Evolutionary conservation across 2,797 vertebrate species (phyloP), one percentile per base, ranked within the genome.

Genomic region (Crossoptilon crossoptilon): DNA sequence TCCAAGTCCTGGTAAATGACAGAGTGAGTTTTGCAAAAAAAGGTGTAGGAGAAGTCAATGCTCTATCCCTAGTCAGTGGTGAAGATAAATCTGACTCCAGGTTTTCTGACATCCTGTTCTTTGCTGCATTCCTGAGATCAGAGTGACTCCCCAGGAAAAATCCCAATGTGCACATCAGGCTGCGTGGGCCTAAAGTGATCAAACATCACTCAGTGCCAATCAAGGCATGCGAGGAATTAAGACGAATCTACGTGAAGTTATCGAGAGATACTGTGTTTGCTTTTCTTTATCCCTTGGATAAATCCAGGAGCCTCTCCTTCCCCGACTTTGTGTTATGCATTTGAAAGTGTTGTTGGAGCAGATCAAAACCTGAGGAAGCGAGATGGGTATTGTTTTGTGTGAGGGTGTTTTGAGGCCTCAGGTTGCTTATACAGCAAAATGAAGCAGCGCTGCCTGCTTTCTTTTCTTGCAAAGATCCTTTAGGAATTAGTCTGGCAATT

Each of bases 381-480:
- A 90, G 56, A 87, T 63, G 53, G 67, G 27, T 78, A 75, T 64
- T 92, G 72, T 84, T 84, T 64, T 51, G 23, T 91, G 60, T 0
- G 9, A 70, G 68, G 60, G 69, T 84, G 79, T 93, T 93, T 79
- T 77, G 89, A 91, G 64, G 91, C 92, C 93, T 95, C 75, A 2
- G 93, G 94, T 96, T 97, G 96, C 95, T 96, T 96, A 92, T 95
- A 92, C 79, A 96, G 94, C 67, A 96, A 95, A 96, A 97, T 87
- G 89, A 96, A 96, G 78, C 82, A 19, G 55, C 2, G 48, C 73
- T 60, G 84, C 8, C 62, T 94, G 82, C 66, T 93, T 93, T 91
- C 91, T 91, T 85, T 84, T 81, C 93, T 91, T 78, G 37, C 29
- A 83, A 68, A 59, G 63, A 93, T 90, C 92, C 87, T 93, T 88